Percentiles rank a stretch among this genome's conserved stretches.
Evolutionary conservation across 2,888 invertebrate species (phyloP).

Genomic region (Spicauda simplicius): DNA sequence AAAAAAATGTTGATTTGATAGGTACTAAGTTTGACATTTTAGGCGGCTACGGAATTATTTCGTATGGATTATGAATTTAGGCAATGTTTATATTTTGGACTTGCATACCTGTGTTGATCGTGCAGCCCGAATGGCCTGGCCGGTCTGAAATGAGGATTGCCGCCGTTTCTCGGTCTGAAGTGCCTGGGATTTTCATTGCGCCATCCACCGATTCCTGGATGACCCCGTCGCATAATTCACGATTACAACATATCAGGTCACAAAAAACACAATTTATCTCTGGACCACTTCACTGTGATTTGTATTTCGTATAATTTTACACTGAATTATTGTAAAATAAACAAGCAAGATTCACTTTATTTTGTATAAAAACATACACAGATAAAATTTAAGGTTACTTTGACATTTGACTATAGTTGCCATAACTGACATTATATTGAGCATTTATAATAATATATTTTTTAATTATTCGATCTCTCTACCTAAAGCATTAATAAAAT

Average conservation of each 20-base stretch:
- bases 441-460: not conserved
- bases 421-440: not conserved
- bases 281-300: constrained; percentile 9
- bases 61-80: constrained; percentile 40
- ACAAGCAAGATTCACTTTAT: constrained; percentile 30
- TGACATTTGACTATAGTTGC: constrained; percentile 9
- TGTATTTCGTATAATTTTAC: constrained; percentile 5
- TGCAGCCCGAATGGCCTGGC: constrained; percentile 55
- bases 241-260: constrained; percentile 59
- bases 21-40: constrained; percentile 30
- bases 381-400: constrained; percentile 14
- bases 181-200: constrained; percentile 72
- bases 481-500: no score
- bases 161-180: constrained; percentile 69
- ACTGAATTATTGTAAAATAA: constrained; percentile 18
- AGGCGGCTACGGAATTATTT: constrained; percentile 28
- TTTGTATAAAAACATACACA: constrained; percentile 28
- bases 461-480: no score
- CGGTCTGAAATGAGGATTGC: constrained; percentile 63
- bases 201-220: constrained; percentile 73
- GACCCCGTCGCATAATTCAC: constrained; percentile 77
- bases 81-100: constrained; percentile 30
- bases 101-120: constrained; percentile 61
- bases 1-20: not conserved
- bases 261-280: constrained; percentile 39